Percentiles rank a stretch among this genome's conserved stretches.
These are phyloP conservation scores for Lordiphosa clarofinis DNA, from an alignment of 1,140 invertebrate genomes.

Conservation along the genomic window DNA sequence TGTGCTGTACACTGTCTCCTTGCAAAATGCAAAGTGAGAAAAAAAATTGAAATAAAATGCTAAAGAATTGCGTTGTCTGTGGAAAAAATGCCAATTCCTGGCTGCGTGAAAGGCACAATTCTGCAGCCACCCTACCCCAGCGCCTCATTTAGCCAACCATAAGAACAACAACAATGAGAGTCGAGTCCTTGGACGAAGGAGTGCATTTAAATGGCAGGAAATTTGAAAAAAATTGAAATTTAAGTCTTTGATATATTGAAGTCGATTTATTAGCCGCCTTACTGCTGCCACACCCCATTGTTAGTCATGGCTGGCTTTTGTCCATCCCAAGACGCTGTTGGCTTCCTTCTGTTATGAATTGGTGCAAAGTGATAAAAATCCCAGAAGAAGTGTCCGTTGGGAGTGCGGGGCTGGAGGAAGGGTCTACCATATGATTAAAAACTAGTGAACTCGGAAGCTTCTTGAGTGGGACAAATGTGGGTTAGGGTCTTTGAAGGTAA, in stretches of 20 bases:
- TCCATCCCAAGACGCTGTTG: no score
- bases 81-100: slow-evolving; percentile 66
- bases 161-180: slow-evolving; percentile 59
- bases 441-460: no score
- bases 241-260: slow-evolving; percentile 75
- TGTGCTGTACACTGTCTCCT: slow-evolving; percentile 55
- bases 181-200: slow-evolving; percentile 61
- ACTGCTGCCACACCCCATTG: no score
- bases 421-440: no score
- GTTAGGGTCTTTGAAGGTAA: no score
- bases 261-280: slow-evolving; percentile 67
- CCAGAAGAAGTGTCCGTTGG: no score
- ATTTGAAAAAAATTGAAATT: slow-evolving; percentile 78
- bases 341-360: no score
- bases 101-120: slow-evolving; percentile 60
- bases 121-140: slow-evolving; percentile 34
- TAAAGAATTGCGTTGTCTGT: slow-evolving; percentile 72
- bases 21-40: slow-evolving; percentile 51
- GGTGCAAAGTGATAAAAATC: no score
- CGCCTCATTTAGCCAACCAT: slow-evolving; percentile 66
- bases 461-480: no score
- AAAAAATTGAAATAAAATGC: slow-evolving; percentile 79
- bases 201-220: slow-evolving; percentile 77
- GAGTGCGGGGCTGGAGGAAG: no score
- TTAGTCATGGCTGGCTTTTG: no score